Percentiles rank a stretch among this genome's conserved stretches.
Evolutionary conservation across 2,888 invertebrate species (phyloP).

Genomic region (Aleiodes alternator): DNA sequence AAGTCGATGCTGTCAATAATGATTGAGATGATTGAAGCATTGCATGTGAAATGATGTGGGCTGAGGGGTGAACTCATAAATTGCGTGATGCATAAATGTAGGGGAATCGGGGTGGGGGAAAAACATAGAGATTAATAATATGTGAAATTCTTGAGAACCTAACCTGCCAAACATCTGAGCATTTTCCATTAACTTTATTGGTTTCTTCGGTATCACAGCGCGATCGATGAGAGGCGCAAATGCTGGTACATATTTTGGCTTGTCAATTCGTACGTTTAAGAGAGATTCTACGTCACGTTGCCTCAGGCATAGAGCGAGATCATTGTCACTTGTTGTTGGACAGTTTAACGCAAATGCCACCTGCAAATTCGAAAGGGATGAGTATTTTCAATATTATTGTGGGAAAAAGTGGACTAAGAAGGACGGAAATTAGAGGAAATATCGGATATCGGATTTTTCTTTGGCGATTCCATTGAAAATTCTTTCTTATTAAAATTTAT

Average conservation of each 20-base stretch:
- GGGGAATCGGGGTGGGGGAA: neutral
- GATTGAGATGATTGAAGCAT: conserved; percentile 34
- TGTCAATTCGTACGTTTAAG: conserved; percentile 69
- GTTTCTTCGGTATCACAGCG: conserved; percentile 89
- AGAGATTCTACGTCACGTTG: conserved; percentile 67
- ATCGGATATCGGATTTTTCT: no score
- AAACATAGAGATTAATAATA: conserved; percentile 3
- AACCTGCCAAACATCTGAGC: conserved; percentile 86
- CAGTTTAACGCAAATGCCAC: conserved; percentile 87
- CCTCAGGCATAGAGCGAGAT: conserved; percentile 79
- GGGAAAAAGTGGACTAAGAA: no score
- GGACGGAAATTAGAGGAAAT: no score
- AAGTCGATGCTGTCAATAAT: conserved; percentile 84
- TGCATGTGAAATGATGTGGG: conserved; percentile 23
- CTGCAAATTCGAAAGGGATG: conserved; percentile 56
- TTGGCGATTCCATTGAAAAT: no score
- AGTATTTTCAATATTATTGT: no score
- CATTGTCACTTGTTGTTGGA: conserved; percentile 79
- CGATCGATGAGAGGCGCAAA: conserved; percentile 93
- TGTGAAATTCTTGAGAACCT: conserved; percentile 45
- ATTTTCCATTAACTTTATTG: conserved; percentile 85
- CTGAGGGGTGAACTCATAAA: neutral
- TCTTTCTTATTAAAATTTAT: no score
- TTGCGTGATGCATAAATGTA: neutral
- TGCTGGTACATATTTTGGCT: conserved; percentile 87